Conservation (phyloP, 2,113 vertebrate species). For the Ailuropoda melanoleuca region DNA sequence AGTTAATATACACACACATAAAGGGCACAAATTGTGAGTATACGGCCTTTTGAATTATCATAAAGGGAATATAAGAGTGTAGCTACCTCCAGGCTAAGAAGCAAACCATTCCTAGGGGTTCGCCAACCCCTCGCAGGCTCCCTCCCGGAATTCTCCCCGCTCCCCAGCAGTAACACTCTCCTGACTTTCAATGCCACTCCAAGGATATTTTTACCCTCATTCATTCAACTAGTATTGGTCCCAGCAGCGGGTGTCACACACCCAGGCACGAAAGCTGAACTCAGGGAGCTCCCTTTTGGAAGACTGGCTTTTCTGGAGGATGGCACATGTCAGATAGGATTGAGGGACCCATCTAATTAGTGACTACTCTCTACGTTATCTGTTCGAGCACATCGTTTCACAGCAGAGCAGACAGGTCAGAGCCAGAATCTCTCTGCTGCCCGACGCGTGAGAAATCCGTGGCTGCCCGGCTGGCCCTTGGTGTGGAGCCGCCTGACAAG, state of each 20-base stretch:
- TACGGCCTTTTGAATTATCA: not conserved
- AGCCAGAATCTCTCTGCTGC: not conserved
- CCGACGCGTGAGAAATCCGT: not conserved
- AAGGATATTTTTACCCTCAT: not conserved
- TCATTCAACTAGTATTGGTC: not conserved
- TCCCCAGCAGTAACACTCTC: not conserved
- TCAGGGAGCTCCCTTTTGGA: conserved; percentile 39
- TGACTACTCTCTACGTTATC: not conserved
- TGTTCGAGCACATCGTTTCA: not conserved
- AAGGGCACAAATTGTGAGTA: not conserved
- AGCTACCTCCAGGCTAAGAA: not conserved
- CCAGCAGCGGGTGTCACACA: conserved; percentile 32
- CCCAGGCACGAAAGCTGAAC: not conserved
- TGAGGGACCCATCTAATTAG: not conserved
- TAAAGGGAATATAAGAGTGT: rapidly evolving
- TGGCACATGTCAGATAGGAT: not conserved
- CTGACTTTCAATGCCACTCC: not conserved
- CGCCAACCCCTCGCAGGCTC: rapidly evolving
- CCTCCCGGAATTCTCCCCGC: not conserved
- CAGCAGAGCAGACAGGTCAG: not conserved
- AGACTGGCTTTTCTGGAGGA: not conserved
- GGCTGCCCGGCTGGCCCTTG: not conserved
- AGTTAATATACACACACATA: not conserved
- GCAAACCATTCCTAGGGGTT: rapidly evolving
- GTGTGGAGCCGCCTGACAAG: not conserved